Base-by-base conservation (phyloP, 2,888 invertebrate species). In the Bombyx huttoni region DNA sequence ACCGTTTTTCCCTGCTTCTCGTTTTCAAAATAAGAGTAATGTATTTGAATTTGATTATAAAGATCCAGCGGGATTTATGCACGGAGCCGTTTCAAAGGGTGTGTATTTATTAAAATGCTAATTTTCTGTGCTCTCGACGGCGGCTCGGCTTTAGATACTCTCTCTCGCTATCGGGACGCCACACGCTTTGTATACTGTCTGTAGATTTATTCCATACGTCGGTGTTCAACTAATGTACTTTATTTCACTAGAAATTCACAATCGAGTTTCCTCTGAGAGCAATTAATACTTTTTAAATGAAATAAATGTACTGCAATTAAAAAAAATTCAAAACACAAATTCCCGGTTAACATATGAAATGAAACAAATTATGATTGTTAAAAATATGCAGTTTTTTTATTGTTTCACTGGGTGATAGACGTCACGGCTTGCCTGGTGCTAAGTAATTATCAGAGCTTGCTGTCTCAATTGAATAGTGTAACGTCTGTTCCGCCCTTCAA, bases 31-130 rank as follows among this genome's bases (percentile, higher is more conserved):
- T 77, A 79, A 81, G 78, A 86, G 67, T 82, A 77, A 84, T 81
- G 75, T 81, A 78, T 85, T 84, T 84, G 78, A 77, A 81, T 88
- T 88, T 84, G 87, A 86, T 87, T 88, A 88, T 81, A 86, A 81
- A 87, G 86, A 84, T 86, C 80, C 81, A 66, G 57, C 60, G 62
- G 74, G 78, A 88, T 87, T 88, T 86, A 87, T 83, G 77, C 76
- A 75, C 81, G 85, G 79, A 74, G 73, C 53, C 74, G 80, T 75
- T 83, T 76, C 75, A 86, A 88, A 86, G 88, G 87, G 88, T 88
- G 88, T 87, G 78, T 88, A 88, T 88, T 88, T 88, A 88, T 88
- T 88, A 88, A 88, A 88, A 88, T 88, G 88, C 88, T 82, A 88
- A 88, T 88, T 88, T 83, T 78, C 78, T 59, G 68, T 67, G 66